A percentile compares a stretch with the other conserved stretches of the same genome.
Evolutionary conservation across 2,113 vertebrate species (phyloP).

Genomic region (Sitta europaea): DNA sequence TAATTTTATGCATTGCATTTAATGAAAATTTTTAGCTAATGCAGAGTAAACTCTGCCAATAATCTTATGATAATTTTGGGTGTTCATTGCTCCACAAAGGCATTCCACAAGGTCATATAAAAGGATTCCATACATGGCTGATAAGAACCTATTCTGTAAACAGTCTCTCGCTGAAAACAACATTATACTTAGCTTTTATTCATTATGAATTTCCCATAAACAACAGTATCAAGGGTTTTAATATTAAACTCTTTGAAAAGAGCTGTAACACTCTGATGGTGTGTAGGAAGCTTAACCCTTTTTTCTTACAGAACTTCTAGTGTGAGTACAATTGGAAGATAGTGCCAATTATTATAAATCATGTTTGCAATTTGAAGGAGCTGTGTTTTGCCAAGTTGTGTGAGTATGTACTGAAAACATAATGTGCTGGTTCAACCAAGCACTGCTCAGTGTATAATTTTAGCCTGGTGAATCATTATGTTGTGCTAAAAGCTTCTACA

Average conservation of each 20-base stretch:
- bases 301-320: neutral
- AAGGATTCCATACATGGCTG: neutral
- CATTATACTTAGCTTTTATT: neutral
- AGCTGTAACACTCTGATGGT: neutral
- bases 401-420: neutral
- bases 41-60: neutral
- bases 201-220: neutral
- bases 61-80: neutral
- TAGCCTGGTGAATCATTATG: slow-evolving; percentile 29
- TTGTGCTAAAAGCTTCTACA: slow-evolving; percentile 36
- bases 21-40: neutral
- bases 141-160: neutral
- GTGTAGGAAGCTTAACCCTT: neutral
- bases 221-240: neutral
- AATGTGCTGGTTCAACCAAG: slow-evolving; percentile 9
- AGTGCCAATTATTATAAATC: slow-evolving; percentile 11
- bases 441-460: slow-evolving; percentile 10
- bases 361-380: slow-evolving; percentile 23
- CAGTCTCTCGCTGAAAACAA: neutral
- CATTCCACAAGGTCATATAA: neutral
- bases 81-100: neutral
- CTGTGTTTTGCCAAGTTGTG: slow-evolving; percentile 36
- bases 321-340: neutral
- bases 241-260: neutral
- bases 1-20: neutral